phyloP scores from a whole-genome alignment of 1,140 invertebrate species.

The Tyrophagus putrescentiae region DNA sequence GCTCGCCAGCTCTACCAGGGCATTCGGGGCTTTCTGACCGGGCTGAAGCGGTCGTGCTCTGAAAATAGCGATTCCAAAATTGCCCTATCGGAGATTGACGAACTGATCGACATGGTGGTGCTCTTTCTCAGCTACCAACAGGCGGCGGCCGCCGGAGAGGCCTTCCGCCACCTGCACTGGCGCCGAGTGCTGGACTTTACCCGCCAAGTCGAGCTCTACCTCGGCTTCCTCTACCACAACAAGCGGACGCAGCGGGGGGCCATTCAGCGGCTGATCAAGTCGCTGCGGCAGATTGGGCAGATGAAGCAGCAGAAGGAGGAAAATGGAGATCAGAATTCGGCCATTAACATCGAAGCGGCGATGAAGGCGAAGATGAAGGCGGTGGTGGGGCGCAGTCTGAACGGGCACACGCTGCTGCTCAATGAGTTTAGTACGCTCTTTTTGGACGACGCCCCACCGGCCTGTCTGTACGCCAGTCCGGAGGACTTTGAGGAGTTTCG shows the following conservation, averaged over 20 bases:
- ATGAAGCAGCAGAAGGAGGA: background rate
- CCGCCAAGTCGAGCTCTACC: slow-evolving; percentile 21
- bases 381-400: slow-evolving; percentile 15
- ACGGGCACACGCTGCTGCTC: slow-evolving; percentile 18
- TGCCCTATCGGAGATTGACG: background rate
- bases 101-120: slow-evolving; percentile 20
- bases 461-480: slow-evolving; percentile 9
- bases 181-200: slow-evolving; percentile 17
- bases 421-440: slow-evolving; percentile 21
- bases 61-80: background rate
- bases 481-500: slow-evolving; percentile 24
- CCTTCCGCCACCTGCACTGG: slow-evolving; percentile 21
- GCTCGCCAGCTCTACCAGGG: slow-evolving; percentile 11
- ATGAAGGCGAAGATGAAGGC: slow-evolving; percentile 11
- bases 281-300: slow-evolving; percentile 7
- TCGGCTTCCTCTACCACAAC: background rate
- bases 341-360: background rate
- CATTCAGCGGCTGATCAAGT: slow-evolving; percentile 5
- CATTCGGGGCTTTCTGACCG: slow-evolving; percentile 6
- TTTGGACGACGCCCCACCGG: slow-evolving; percentile 17
- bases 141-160: slow-evolving; percentile 1
- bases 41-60: background rate
- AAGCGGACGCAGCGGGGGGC: background rate
- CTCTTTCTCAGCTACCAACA: slow-evolving; percentile 14
- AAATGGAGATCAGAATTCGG: background rate